Evolutionary conservation across 2,797 vertebrate species (phyloP).

Genomic region (Pachyuromys duprasi): DNA sequence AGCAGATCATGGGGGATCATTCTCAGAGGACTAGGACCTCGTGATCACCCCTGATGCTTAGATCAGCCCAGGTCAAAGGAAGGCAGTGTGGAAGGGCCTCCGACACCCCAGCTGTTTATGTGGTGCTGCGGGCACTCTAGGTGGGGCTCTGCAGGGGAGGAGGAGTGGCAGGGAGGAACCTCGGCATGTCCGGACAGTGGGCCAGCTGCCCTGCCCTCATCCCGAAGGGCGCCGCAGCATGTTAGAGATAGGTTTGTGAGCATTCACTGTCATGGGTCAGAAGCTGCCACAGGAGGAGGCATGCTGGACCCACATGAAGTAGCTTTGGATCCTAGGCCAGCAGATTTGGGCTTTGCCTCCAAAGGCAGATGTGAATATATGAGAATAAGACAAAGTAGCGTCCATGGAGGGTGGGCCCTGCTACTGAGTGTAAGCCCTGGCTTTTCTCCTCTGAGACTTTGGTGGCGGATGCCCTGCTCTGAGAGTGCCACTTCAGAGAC

Average conservation of each 20-base stretch:
- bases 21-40: background rate
- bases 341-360: background rate
- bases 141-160: background rate
- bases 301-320: background rate
- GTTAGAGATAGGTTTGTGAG: background rate
- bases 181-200: background rate
- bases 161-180: background rate
- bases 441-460: background rate
- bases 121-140: background rate
- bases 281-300: background rate
- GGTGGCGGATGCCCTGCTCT: background rate
- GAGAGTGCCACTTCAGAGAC: background rate
- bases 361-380: background rate
- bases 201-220: background rate
- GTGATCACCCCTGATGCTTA: background rate
- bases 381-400: background rate
- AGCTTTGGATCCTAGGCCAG: background rate
- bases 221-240: background rate
- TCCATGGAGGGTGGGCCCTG: background rate
- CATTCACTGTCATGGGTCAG: background rate
- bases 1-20: no score
- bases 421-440: background rate
- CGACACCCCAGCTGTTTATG: background rate
- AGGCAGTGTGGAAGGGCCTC: background rate
- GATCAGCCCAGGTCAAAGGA: slow-evolving; percentile 34